Evolutionary conservation across 2,113 vertebrate genomes (phyloP), one percentile per base, ranked within the genome.

Genomic region (Macrotus californicus): DNA sequence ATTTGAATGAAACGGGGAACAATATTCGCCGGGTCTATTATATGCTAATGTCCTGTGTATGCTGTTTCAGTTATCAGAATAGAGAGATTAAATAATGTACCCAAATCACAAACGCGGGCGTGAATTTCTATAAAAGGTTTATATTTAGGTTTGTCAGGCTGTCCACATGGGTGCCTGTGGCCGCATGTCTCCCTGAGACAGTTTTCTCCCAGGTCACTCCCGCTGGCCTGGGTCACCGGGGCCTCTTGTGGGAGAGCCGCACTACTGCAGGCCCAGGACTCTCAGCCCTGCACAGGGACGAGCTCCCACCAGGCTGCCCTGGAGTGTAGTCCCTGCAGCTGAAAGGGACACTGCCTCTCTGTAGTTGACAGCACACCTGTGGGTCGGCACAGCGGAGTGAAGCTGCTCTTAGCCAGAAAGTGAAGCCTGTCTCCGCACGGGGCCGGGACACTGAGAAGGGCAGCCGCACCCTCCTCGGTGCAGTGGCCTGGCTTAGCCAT

Each of bases 231-330:
- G 19, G 2, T 61, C 34, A 34, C 11, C 22, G 54, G 21, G 4
- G 13, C 61, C 6, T 21, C 46, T 46, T 39, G 3, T 16, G 3
- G 24, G 15, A 15, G 73, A 22, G 3, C 6, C 7, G 66, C 1
- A 0, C 0, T 15, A 2, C n/a, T 3, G 3, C 2, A 9, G 2
- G 24, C 29, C 26, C 22, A 3, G 24, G 9, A 64, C 7, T 56
- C 22, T 2, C 0, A 69, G 67, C 21, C 46, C 4, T 2, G 39
- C 24, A 31, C 6, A 34, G 29, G n/a, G 34, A 34, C 9, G 19
- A 69, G 6, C 41, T 86, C n/a, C 54, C 46, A 2, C 29, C 50
- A 31, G 41, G 3, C 21, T 73, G 19, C 9, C 14, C 29, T n/a
- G 13, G 14, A 39, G n/a, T 41, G 21, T 5, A 29, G 14, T 43